Evolutionary conservation across 2,113 vertebrate genomes (phyloP).

Genomic region (Glaucomys volans): DNA sequence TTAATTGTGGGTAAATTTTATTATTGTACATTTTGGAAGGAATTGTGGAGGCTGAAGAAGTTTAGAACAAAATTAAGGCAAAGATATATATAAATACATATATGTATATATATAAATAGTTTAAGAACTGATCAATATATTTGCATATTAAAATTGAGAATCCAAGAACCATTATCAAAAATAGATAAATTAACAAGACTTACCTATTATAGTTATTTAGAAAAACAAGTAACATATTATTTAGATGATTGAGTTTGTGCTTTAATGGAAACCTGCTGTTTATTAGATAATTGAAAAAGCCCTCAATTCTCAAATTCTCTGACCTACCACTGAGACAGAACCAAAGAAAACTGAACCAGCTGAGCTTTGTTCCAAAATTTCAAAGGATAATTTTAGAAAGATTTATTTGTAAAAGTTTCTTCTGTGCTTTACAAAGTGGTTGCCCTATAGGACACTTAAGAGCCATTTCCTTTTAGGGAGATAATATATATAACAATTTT

Average conservation of each 20-base stretch:
- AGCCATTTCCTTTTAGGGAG: not conserved
- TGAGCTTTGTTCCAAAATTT: slow-evolving; percentile 58
- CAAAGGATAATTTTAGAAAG: slow-evolving; percentile 41
- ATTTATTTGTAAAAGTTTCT: slow-evolving; percentile 18
- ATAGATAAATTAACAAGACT: not conserved
- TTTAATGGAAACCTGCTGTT: slow-evolving; percentile 66
- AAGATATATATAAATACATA: not conserved
- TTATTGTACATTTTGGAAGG: not conserved
- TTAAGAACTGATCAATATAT: not conserved
- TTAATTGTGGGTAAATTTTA: not conserved
- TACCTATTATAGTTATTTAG: slow-evolving; percentile 27
- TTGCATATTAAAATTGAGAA: slow-evolving; percentile 2
- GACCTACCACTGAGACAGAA: slow-evolving; percentile 22
- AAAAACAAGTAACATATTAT: not conserved
- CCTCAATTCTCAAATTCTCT: slow-evolving; percentile 18
- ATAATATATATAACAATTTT: not conserved
- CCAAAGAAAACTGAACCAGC: not conserved
- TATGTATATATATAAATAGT: not conserved
- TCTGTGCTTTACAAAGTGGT: not conserved
- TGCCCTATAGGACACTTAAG: not conserved
- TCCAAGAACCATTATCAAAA: not conserved
- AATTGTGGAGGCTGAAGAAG: not conserved
- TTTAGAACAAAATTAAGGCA: not conserved
- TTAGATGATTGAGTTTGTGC: not conserved
- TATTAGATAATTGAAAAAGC: slow-evolving; percentile 39